These are phyloP conservation scores for Bufo bufo DNA, from an alignment of 2,113 vertebrate genomes.

Conservation along the genomic window DNA sequence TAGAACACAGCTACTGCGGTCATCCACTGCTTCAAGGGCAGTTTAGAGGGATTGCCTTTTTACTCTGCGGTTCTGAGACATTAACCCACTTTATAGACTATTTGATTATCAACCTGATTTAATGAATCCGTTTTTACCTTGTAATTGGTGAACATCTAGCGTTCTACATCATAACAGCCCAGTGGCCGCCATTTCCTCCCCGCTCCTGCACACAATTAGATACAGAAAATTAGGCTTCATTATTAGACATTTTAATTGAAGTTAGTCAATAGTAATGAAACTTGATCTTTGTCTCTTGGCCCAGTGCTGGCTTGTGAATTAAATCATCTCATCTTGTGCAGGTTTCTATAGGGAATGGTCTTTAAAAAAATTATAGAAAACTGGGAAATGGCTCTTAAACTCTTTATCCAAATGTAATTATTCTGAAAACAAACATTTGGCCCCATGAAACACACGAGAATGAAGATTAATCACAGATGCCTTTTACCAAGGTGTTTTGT, in stretches of 20 bases:
- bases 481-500: background rate
- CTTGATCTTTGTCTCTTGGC: constrained; percentile 12
- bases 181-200: background rate
- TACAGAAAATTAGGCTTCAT: constrained; percentile 28
- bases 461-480: background rate
- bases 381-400: constrained; percentile 12
- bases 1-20: background rate
- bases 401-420: constrained; percentile 3
- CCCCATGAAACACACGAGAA: background rate
- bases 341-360: background rate
- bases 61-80: constrained; percentile 33
- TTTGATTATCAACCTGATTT: constrained; percentile 51
- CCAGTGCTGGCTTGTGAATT: constrained; percentile 14
- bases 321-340: constrained; percentile 5
- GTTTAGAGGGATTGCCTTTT: background rate
- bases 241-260: constrained; percentile 43
- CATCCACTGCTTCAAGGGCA: constrained; percentile 16
- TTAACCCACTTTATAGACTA: constrained; percentile 54
- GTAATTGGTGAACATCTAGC: constrained; percentile 43
- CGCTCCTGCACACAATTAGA: constrained; percentile 18
- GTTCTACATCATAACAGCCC: background rate
- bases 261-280: constrained; percentile 6
- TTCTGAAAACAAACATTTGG: constrained; percentile 13
- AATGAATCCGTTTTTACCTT: constrained; percentile 49
- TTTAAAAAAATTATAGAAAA: background rate